Conservation (phyloP, 2,888 invertebrate genomes). For the Amphiduros pacificus region DNA sequence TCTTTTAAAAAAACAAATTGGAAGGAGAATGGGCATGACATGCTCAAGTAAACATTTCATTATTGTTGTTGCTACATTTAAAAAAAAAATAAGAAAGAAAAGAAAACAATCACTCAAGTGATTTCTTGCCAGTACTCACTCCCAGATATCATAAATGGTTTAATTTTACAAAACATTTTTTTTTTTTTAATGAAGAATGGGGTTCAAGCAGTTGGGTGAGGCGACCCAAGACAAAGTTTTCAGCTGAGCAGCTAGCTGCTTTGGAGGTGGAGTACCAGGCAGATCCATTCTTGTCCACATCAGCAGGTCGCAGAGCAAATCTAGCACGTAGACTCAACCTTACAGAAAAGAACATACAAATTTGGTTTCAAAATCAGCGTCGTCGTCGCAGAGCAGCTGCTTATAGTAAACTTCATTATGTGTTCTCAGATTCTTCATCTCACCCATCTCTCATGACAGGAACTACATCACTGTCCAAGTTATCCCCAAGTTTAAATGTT, state of each 20-base stretch:
- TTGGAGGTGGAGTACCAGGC: constrained; percentile 12
- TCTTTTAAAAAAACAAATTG: too few relatives aligned
- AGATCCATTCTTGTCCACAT: constrained; percentile 15
- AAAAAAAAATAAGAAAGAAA: too few relatives aligned
- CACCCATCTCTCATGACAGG: too few relatives aligned
- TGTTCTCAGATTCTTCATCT: constrained; percentile 1
- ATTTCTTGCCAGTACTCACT: too few relatives aligned
- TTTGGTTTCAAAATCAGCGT: constrained; percentile 19
- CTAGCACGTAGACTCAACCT: constrained; percentile 9
- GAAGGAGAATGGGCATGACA: too few relatives aligned
- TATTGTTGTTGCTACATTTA: too few relatives aligned
- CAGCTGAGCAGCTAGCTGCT: constrained; percentile 9
- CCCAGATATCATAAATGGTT: too few relatives aligned
- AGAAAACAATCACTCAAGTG: too few relatives aligned
- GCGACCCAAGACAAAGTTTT: constrained; percentile 16
- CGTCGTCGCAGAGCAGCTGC: constrained; percentile 12
- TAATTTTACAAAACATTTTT: neutral
- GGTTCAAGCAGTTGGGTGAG: constrained; percentile 8
- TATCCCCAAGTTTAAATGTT: too few relatives aligned
- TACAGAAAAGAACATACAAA: constrained; percentile 18
- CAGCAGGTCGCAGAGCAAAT: constrained; percentile 10
- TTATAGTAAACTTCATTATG: constrained; percentile 14
- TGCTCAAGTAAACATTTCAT: too few relatives aligned
- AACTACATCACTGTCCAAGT: too few relatives aligned
- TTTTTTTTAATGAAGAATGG: constrained; percentile 3